Base-by-base conservation (phyloP, 2,113 vertebrate genomes). In the Struthio camelus region DNA sequence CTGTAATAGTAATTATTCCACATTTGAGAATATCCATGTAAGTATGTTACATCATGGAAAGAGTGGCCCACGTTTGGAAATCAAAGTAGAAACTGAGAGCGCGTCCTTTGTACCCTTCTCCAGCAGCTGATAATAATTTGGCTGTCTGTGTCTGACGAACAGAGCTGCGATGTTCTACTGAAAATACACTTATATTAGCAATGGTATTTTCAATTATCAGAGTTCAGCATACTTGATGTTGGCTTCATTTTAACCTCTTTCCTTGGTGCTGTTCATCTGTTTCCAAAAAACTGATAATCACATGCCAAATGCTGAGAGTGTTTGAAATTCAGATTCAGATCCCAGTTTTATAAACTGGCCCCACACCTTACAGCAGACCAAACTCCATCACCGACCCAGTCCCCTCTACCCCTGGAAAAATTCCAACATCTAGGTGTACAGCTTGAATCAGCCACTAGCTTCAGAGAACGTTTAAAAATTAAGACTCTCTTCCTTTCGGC, bases 91-190 rank as follows among this genome's bases (percentile, higher is more conserved):
- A 61, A 65, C 82, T 95, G 93, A 96, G 76, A 96, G 87, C 24
- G 61, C 78, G 91, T 89, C 84, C 95, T 97, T 96, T 94, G 87
- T 82, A 94, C 85, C 81, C 92, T 80, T 95, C 87, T 84, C 85
- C n/a, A 92, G 93, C 96, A 97, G 94, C 92, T 97, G 95, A 95
- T 94, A 96, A 91, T 64, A 83, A 95, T 93, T 96, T 95, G 96
- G 92, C 94, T 91, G 95, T 51, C 25, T 46, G 75, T 0, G 0
- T 75, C 84, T 76, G 92, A 96, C 94, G 95, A 96, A 94, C 64
- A 94, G 93, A 86, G 90, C 95, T 86, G 88, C 87, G 80, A 94
- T 92, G 90, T 93, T 95, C 85, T 92, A 79, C 92, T 94, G 92
- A 85, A 96, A 92, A 84, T 54, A 46, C 92, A 90, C 92, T 94